Base-by-base conservation (phyloP, 2,888 invertebrate genomes). In the Epinotia bilunana region DNA sequence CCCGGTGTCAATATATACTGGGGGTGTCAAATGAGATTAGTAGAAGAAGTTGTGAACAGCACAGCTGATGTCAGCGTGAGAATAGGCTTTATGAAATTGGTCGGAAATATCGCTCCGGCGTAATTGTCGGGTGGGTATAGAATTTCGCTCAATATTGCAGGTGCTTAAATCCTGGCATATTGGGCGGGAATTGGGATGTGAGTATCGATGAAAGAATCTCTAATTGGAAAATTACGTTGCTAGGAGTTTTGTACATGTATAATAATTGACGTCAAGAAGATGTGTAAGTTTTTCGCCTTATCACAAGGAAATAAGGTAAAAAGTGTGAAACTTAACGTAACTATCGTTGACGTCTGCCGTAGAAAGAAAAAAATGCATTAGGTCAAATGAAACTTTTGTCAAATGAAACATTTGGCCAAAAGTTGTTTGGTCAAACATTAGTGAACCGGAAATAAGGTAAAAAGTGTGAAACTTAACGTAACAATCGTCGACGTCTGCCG, bases 61-160 rank as follows among this genome's bases (percentile, higher is more conserved):
- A n/a, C 5, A 49, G 16, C 53, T 53, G 53, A 53, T n/a, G n/a
- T n/a, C 13, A 3, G 60, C n/a, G 46, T 60, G 46, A 33, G 70
- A 61, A 70, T 53, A 61, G 61, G 70, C 13, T 62, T 39, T 62
- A 53, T 71, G 62, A 71, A 62, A 61, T 62, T 28, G 13, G 20
- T 33, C n/a, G 62, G 53, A 33, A 71, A 71, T 62, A 62, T 70
- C 49, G 49, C 33, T 49, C 33, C 18, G 20, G 16, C 53, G 53
- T 62, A 62, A 53, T 71, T 62, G 49, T 53, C 33, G 39, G 20
- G 20, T 39, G 43, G 23, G 57, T 58, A 33, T 20, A 39, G 61
- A 61, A 61, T 61, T 61, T 61, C 61, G 33, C 13, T n/a, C 9
- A 61, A 33, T 61, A 61, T 33, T 61, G 20, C 18, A 61, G 61